Evolutionary conservation across 2,113 vertebrate genomes (phyloP).

Genomic region (Motacilla alba): DNA sequence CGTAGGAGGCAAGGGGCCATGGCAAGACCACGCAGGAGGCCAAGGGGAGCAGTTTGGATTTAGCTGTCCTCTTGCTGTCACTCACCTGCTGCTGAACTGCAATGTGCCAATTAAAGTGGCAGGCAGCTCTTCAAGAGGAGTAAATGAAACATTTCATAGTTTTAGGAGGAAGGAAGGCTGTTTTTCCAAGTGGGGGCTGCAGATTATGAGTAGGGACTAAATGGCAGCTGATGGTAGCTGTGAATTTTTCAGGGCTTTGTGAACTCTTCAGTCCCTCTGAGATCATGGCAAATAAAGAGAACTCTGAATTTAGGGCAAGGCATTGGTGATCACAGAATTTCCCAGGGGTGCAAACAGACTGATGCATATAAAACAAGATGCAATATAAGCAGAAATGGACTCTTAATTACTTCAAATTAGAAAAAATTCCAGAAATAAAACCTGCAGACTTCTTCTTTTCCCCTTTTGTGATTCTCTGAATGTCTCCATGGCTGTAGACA

Average conservation of each 20-base stretch:
- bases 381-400: not conserved
- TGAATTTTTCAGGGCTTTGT: not conserved
- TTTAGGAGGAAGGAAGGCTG: not conserved
- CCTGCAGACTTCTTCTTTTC: not conserved
- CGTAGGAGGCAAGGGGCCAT: not conserved
- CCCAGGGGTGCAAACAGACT: not conserved
- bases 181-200: not conserved
- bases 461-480: not conserved
- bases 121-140: not conserved
- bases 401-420: not conserved
- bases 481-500: not conserved
- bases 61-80: not conserved
- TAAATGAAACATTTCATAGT: not conserved
- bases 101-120: not conserved
- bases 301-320: not conserved
- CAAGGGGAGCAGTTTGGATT: not conserved
- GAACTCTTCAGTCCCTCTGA: not conserved
- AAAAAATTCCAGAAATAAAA: not conserved
- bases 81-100: not conserved
- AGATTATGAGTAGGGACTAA: not conserved
- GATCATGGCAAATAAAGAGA: not conserved
- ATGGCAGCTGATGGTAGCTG: not conserved
- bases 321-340: not conserved
- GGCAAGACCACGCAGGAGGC: not conserved
- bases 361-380: not conserved